These are phyloP conservation scores for Enteromius anoplus DNA, from an alignment of 2,797 vertebrate genomes.

Conservation along the genomic window DNA sequence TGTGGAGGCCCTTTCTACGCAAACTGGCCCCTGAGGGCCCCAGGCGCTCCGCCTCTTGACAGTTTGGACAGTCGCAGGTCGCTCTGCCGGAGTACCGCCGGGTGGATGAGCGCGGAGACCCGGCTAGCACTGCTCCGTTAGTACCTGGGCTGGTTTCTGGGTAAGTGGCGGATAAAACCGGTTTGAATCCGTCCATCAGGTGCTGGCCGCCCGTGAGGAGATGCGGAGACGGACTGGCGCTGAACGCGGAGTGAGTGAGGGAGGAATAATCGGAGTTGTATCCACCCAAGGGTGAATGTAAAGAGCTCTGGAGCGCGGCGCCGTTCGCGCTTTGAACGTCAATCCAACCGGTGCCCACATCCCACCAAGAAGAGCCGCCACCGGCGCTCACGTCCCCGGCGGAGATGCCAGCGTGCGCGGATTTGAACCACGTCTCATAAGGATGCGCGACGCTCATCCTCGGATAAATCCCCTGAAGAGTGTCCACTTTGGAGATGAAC, in stretches of 20 bases:
- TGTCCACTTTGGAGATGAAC: slow-evolving; percentile 88
- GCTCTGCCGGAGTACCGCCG: slow-evolving; percentile 85
- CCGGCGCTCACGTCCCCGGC: slow-evolving; percentile 79
- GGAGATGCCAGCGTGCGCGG: slow-evolving; percentile 78
- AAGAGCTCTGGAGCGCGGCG: slow-evolving; percentile 73
- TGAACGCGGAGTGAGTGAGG: slow-evolving; percentile 83
- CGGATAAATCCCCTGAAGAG: slow-evolving; percentile 89
- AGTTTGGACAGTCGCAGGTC: slow-evolving; percentile 92
- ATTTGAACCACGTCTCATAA: slow-evolving; percentile 93
- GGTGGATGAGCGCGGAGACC: slow-evolving; percentile 75
- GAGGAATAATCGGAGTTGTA: slow-evolving; percentile 89
- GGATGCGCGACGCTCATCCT: slow-evolving; percentile 88
- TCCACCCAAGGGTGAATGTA: slow-evolving; percentile 84
- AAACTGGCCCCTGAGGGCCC: slow-evolving; percentile 85
- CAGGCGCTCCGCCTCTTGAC: slow-evolving; percentile 86
- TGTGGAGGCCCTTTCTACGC: slow-evolving; percentile 85
- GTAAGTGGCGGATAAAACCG: slow-evolving; percentile 83
- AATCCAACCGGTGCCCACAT: slow-evolving; percentile 88
- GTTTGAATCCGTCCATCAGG: slow-evolving; percentile 92
- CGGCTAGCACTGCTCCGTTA: slow-evolving; percentile 75
- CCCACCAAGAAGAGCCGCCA: slow-evolving; percentile 89
- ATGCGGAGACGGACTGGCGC: slow-evolving; percentile 81
- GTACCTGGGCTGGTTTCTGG: slow-evolving; percentile 79
- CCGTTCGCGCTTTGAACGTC: slow-evolving; percentile 86
- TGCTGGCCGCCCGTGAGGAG: slow-evolving; percentile 86